These are phyloP conservation scores for Euphydryas editha DNA, from an alignment of 2,888 invertebrate genomes.

Conservation along the genomic window DNA sequence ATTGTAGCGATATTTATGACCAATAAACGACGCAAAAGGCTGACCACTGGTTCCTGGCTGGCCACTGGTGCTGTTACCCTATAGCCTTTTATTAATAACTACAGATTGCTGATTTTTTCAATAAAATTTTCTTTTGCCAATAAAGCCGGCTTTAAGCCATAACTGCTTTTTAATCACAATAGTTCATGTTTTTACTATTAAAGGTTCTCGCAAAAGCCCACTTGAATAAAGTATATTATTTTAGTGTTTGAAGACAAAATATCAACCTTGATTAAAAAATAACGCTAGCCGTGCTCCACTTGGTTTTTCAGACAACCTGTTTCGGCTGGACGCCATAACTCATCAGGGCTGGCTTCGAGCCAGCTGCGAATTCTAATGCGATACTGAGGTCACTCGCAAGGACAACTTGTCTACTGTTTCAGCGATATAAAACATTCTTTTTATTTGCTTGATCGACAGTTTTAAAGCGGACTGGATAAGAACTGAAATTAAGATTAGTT, in stretches of 20 bases:
- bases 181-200: background rate
- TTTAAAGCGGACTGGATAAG: background rate
- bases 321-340: constrained; percentile 55
- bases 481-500: background rate
- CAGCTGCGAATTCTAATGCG: constrained; percentile 41
- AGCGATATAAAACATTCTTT: background rate
- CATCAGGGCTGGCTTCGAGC: constrained; percentile 49
- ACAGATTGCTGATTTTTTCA: too few relatives aligned
- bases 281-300: constrained; percentile 1
- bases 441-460: background rate
- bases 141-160: too few relatives aligned
- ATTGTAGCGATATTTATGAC: too few relatives aligned
- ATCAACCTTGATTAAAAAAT: background rate
- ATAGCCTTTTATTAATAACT: too few relatives aligned
- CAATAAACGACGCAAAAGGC: too few relatives aligned
- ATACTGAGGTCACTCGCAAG: constrained; percentile 35
- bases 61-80: too few relatives aligned
- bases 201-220: background rate
- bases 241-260: background rate
- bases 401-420: constrained; percentile 21
- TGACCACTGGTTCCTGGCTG: too few relatives aligned
- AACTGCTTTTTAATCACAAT: too few relatives aligned
- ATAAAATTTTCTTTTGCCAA: too few relatives aligned
- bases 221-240: background rate
- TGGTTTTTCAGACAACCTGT: constrained; percentile 14